Base-by-base conservation (phyloP, 30 jellyfish, hydroid and myxozoan genomes). In the Nemopilema nomurai region DNA sequence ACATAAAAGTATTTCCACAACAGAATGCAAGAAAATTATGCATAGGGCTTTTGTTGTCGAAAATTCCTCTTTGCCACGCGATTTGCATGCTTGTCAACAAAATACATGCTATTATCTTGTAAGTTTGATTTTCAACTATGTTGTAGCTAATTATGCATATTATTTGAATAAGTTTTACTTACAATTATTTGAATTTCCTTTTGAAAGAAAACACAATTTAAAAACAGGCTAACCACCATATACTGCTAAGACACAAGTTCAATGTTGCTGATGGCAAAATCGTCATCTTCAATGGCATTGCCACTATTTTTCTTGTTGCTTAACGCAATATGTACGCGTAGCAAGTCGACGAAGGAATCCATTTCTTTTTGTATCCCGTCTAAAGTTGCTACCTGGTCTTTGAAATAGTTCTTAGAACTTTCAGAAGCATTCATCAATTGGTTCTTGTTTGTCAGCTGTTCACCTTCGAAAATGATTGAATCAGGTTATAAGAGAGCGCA, bases 251-350 rank as follows among this genome's bases (percentile, higher is more conserved):
- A 51, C 33, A 84, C 49, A 0, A 84, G 76, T 24, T 84, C 93
- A 20, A 84, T 84, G 49, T 84, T 84, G 74, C 86, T 84, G 0
- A 84, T 84, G n/a, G 93, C 93, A 13, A 70, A 19, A 62, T 84
- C 93, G 27, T 84, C 93, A 22, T 84, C 93, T 24, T 63, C 51
- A 17, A 27, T 21, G 24, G 30, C 22, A 7, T 28, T 77, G n/a
- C 93, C 69, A 57, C 32, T 73, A 25, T 65, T 71, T 50, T 19
- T 31, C 8, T 64, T 87, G 76, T 52, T 67, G 24, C 80, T 62
- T 49, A 84, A n/a, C 20, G 93, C 93, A 9, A 84, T 26, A 24
- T 74, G 84, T 1, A 84, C 87, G 50, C 71, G 51, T 31, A 84
- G 20, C 31, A 84, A 26, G 16, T 84, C 93, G 8, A 67, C 50